phyloP scores from a whole-genome alignment of 2,113 vertebrate genomes.

The Phalacrocorax aristotelis region DNA sequence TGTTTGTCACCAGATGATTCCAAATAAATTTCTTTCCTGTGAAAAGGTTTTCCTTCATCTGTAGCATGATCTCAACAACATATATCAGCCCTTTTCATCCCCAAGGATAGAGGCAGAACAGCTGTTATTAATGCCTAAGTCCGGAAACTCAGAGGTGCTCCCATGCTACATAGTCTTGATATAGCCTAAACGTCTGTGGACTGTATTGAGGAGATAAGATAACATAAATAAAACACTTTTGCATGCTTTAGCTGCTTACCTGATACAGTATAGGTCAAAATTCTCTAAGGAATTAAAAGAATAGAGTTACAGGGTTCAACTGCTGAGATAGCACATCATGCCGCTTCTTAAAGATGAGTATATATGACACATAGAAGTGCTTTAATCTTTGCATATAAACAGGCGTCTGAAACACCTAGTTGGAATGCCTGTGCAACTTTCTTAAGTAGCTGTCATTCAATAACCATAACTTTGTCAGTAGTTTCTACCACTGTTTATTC shows the following conservation, averaged over 20 bases:
- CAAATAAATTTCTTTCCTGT: background rate
- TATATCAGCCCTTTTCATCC: background rate
- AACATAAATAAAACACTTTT: background rate
- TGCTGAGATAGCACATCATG: background rate
- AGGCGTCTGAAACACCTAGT: background rate
- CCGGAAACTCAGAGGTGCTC: background rate
- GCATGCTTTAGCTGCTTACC: background rate
- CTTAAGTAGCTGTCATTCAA: background rate
- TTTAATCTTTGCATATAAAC: background rate
- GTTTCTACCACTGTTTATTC: background rate
- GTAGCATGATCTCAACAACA: background rate
- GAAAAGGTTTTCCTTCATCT: background rate
- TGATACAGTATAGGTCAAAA: background rate
- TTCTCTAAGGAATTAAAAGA: background rate
- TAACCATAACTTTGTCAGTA: background rate
- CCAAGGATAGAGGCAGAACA: background rate
- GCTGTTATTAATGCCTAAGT: background rate
- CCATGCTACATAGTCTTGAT: background rate
- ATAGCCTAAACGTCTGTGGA: background rate
- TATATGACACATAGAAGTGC: background rate
- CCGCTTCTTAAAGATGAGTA: background rate
- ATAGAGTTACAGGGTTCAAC: background rate
- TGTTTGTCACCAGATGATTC: background rate
- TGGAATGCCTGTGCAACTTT: background rate
- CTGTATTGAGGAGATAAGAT: background rate